phyloP scores from a whole-genome alignment of 2,113 vertebrate species.

The Spea multiplicata region DNA sequence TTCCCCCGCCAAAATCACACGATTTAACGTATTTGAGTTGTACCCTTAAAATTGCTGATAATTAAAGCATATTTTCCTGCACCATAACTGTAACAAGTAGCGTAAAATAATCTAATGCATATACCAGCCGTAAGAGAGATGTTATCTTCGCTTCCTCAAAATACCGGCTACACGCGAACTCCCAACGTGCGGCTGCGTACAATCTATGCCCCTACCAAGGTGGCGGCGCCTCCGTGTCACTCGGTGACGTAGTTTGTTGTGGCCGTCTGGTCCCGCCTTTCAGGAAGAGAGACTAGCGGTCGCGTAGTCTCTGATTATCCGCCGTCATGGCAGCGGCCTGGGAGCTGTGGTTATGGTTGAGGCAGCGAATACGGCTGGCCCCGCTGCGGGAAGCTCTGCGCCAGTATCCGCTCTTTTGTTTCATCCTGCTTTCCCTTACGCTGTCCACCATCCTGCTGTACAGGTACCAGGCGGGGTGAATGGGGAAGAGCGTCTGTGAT shows the following conservation, averaged over 20 bases:
- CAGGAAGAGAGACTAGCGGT: not conserved
- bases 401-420: slow-evolving; percentile 87
- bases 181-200: too few relatives aligned
- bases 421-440: slow-evolving; percentile 69
- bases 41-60: too few relatives aligned
- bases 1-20: too few relatives aligned
- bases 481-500: too few relatives aligned
- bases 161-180: too few relatives aligned
- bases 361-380: slow-evolving; percentile 65
- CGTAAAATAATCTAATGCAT: too few relatives aligned
- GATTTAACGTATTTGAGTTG: too few relatives aligned
- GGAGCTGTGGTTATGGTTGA: slow-evolving; percentile 55
- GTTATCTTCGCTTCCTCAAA: too few relatives aligned
- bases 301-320: not conserved
- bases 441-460: slow-evolving; percentile 77
- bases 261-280: not conserved
- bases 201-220: not conserved
- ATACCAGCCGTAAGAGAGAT: too few relatives aligned
- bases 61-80: too few relatives aligned
- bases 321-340: slow-evolving; percentile 53
- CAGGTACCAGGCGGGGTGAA: slow-evolving; percentile 65
- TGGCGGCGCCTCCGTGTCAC: slow-evolving; percentile 14
- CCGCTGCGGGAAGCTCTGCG: slow-evolving; percentile 70
- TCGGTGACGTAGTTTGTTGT: not conserved
- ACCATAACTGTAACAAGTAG: too few relatives aligned